Evolutionary conservation across 2,113 vertebrate species (phyloP).

Genomic region (Tautogolabrus adspersus): DNA sequence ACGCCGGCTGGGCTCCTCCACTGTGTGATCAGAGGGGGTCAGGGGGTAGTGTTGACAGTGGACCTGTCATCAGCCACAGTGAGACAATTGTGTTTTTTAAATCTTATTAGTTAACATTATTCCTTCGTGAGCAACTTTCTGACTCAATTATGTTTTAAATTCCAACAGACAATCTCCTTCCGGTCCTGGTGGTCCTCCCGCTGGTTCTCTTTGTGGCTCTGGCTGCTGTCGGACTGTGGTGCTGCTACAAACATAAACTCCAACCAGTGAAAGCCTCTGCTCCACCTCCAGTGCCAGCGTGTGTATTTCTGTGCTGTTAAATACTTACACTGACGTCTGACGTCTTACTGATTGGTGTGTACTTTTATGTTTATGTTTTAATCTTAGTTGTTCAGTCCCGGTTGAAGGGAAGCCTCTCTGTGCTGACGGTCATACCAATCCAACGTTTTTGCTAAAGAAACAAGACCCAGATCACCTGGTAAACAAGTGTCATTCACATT

Average conservation of each 20-base stretch:
- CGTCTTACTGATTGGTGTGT: not conserved
- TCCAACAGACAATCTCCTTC: constrained; percentile 63
- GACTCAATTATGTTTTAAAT: not conserved
- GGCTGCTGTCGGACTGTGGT: constrained; percentile 71
- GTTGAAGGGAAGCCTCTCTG: constrained; percentile 39
- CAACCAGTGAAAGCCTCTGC: constrained; percentile 57
- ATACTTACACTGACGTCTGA: not conserved
- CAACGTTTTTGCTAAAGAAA: constrained; percentile 89
- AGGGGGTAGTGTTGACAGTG: constrained; percentile 95
- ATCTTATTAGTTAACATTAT: not conserved
- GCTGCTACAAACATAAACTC: constrained; percentile 70
- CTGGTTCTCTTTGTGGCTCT: constrained; percentile 65
- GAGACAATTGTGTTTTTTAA: constrained; percentile 31
- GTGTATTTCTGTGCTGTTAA: constrained; percentile 2
- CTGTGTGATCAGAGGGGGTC: constrained; percentile 86
- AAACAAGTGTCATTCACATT: constrained; percentile 37
- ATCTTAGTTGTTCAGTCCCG: constrained; percentile 51
- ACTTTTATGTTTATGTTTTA: constrained; percentile 31
- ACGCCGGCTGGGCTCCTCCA: constrained; percentile 91
- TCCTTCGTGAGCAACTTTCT: not conserved
- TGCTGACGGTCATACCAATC: constrained; percentile 85
- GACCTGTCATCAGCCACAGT: constrained; percentile 83
- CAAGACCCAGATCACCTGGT: constrained; percentile 87
- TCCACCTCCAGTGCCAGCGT: constrained; percentile 46
- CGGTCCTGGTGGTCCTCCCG: constrained; percentile 65